Conservation (phyloP, 2,797 vertebrate species). For the Gallinago solitaria region DNA sequence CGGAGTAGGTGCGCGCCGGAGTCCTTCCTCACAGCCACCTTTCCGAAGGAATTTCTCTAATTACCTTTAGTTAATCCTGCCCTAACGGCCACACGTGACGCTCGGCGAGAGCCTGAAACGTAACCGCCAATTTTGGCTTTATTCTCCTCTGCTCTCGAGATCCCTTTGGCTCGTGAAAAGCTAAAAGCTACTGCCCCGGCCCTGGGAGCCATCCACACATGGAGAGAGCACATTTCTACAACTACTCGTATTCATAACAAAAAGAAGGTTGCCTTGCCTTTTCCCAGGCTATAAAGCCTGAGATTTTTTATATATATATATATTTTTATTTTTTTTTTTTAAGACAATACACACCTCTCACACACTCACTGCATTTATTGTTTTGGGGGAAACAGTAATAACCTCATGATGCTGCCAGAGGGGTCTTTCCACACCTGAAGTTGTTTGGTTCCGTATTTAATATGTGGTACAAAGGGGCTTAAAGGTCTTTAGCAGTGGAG, state of each 20-base stretch:
- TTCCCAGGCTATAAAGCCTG: neutral
- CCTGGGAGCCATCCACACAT: neutral
- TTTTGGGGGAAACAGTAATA: neutral
- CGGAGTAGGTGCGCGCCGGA: neutral
- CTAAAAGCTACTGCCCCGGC: neutral
- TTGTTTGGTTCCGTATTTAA: neutral
- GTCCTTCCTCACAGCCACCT: neutral
- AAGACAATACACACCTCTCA: neutral
- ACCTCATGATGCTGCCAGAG: neutral
- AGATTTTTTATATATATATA: too few relatives aligned
- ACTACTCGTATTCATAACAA: neutral
- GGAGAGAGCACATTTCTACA: neutral
- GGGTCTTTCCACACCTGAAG: neutral
- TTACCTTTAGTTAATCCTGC: constrained; percentile 47
- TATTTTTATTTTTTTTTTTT: neutral
- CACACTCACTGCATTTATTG: neutral
- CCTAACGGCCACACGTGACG: neutral
- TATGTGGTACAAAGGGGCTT: neutral
- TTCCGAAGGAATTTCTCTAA: constrained; percentile 24
- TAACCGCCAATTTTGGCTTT: neutral
- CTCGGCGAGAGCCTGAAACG: neutral
- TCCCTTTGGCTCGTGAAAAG: neutral
- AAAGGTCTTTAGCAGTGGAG: neutral
- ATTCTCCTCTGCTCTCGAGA: neutral
- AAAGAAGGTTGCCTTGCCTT: neutral